Evolutionary conservation across 2,888 invertebrate species (phyloP), one percentile per base, ranked within the genome.

Genomic region (Cephus sareptanus): DNA sequence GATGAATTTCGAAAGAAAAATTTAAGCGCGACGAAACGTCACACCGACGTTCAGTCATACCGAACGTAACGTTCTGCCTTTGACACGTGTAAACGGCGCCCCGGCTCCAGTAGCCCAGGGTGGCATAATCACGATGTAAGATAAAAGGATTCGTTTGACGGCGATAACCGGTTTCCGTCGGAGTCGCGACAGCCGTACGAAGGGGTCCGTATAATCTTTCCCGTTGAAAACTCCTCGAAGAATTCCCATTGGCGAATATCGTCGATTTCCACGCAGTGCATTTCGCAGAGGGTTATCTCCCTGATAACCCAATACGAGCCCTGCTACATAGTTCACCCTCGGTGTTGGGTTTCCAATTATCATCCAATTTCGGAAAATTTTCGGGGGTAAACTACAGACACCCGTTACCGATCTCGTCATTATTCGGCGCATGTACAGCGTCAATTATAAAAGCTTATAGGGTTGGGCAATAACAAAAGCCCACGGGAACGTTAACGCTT

Each of bases 261-360:
- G 12, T 71, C 31, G 33, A 71, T 71, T 33, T 9, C 12, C 12
- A 9, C 31, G 13, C 33, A 15, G 23, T 71, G 31, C 71, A 31
- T 71, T 31, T 23, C 31, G 71, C 13, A 33, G 56, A 23, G 23
- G 23, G 9, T 56, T 56, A 56, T 56, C 56, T 56, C 56, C 9
- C 23, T 23, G 56, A 56, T 56, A 56, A 56, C 56, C 56, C 15
- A 56, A 23, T 56, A 56, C 23, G 56, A 0, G 23, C 23, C 56
- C 37, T 1, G 23, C 6, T 1, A 3, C 31, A 71, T 31, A 35
- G 35, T 35, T 12, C 35, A 31, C 31, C 71, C 33, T 71, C 71
- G 71, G 71, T 33, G 12, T 87, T 84, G 70, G 75, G 76, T 87
- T 86, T 84, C 87, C 87, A 87, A 87, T 87, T 87, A 87, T 80